These are phyloP conservation scores for Aspidapion aeneum DNA, from an alignment of 2,888 invertebrate genomes.

Conservation along the genomic window DNA sequence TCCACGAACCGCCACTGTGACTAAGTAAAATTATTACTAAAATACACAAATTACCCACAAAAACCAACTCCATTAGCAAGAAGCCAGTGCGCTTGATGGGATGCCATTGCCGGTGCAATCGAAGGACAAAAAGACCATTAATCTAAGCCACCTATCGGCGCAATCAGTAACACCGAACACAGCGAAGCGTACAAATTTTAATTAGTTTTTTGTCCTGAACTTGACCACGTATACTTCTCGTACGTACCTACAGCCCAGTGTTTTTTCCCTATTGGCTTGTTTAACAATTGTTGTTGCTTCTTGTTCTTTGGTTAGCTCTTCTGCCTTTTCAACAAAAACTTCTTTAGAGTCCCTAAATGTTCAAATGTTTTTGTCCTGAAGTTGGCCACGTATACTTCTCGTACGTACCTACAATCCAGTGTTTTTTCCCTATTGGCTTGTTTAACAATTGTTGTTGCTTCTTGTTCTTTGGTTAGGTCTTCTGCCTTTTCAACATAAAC, in stretches of 20 bases:
- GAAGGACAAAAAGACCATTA: conserved; percentile 16
- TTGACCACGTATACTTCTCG: conserved; percentile 6
- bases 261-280: background rate
- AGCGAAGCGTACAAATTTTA: conserved; percentile 19
- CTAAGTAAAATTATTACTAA: too few relatives aligned
- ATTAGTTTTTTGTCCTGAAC: conserved; percentile 22
- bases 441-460: background rate
- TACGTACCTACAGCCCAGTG: background rate
- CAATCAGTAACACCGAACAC: conserved; percentile 21
- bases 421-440: background rate
- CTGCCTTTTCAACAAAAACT: background rate
- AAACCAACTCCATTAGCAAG: too few relatives aligned
- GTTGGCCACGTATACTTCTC: conserved; percentile 6
- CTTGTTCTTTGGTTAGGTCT: too few relatives aligned
- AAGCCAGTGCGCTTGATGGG: too few relatives aligned
- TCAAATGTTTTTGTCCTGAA: conserved; percentile 20
- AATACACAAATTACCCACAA: too few relatives aligned
- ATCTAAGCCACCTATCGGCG: conserved; percentile 21
- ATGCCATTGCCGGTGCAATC: too few relatives aligned
- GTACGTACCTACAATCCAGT: background rate
- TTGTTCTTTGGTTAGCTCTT: too few relatives aligned
- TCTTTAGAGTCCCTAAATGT: background rate
- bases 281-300: background rate
- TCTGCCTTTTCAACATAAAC: background rate
- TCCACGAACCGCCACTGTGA: too few relatives aligned